Evolutionary conservation across 2,888 invertebrate genomes (phyloP).

Genomic region (Aelia acuminata): DNA sequence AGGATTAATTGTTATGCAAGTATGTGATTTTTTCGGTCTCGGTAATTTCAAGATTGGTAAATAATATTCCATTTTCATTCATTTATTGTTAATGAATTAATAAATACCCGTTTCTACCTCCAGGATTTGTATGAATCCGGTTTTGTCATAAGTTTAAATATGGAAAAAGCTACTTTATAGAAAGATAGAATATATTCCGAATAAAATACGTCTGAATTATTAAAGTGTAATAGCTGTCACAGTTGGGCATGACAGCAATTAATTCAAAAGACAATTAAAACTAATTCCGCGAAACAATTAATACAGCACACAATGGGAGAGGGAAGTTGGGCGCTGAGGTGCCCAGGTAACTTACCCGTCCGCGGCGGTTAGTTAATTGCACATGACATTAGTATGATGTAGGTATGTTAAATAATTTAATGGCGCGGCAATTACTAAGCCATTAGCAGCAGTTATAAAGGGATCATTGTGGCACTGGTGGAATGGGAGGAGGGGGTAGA

Average conservation of each 20-base stretch:
- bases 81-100: too few species aligned
- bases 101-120: too few species aligned
- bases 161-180: too few species aligned
- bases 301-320: neutral
- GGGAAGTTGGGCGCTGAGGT: neutral
- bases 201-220: neutral
- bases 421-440: neutral
- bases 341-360: neutral
- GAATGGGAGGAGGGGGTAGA: neutral
- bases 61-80: too few species aligned
- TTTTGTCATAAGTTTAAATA: too few species aligned
- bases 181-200: too few species aligned
- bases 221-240: neutral
- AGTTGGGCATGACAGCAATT: neutral
- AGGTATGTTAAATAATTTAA: conserved; percentile 32
- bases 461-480: neutral
- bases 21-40: too few species aligned
- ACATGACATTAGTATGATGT: conserved; percentile 37
- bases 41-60: too few species aligned
- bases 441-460: conserved; percentile 34
- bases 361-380: neutral
- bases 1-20: too few species aligned
- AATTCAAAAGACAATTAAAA: neutral
- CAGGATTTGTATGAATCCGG: too few species aligned
- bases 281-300: conserved; percentile 14